Percentiles rank a stretch among this genome's conserved stretches.
phyloP scores from a whole-genome alignment of 2,888 invertebrate genomes.

The Drosophila ochracea region DNA sequence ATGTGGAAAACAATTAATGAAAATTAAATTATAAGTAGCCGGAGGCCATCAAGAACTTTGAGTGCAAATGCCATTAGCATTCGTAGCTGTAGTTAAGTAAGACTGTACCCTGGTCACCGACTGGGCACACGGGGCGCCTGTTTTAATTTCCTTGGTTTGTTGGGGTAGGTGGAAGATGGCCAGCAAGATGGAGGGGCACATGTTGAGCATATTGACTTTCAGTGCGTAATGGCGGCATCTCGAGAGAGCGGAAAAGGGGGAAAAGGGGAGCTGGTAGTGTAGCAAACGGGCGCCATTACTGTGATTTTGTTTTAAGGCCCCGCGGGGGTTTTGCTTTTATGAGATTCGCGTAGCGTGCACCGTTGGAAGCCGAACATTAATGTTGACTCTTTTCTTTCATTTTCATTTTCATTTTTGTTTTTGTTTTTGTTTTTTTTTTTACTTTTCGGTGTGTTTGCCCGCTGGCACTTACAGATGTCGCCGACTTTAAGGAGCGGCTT shows the following conservation, averaged over 20 bases:
- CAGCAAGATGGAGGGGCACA: slow-evolving; percentile 26
- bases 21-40: slow-evolving; percentile 75
- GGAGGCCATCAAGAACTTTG: slow-evolving; percentile 72
- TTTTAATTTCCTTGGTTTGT: slow-evolving; percentile 44
- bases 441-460: slow-evolving; percentile 1
- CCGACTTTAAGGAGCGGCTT: slow-evolving; percentile 91
- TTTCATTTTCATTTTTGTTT: neutral
- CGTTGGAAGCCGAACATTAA: slow-evolving; percentile 41
- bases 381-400: slow-evolving; percentile 28
- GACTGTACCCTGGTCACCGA: slow-evolving; percentile 22
- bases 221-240: slow-evolving; percentile 31
- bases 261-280: too few relatives aligned
- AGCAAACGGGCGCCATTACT: slow-evolving; percentile 27
- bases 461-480: slow-evolving; percentile 66
- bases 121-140: slow-evolving; percentile 28
- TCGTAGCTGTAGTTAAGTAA: slow-evolving; percentile 12
- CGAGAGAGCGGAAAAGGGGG: neutral
- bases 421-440: too few relatives aligned
- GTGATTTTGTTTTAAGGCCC: slow-evolving; percentile 68
- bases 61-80: slow-evolving; percentile 75
- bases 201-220: slow-evolving; percentile 75
- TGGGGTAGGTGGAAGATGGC: neutral
- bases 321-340: slow-evolving; percentile 59
- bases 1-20: slow-evolving; percentile 73
- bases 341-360: slow-evolving; percentile 54